Base-by-base conservation (phyloP, 1,140 invertebrate genomes). In the Ceratina japonica region DNA sequence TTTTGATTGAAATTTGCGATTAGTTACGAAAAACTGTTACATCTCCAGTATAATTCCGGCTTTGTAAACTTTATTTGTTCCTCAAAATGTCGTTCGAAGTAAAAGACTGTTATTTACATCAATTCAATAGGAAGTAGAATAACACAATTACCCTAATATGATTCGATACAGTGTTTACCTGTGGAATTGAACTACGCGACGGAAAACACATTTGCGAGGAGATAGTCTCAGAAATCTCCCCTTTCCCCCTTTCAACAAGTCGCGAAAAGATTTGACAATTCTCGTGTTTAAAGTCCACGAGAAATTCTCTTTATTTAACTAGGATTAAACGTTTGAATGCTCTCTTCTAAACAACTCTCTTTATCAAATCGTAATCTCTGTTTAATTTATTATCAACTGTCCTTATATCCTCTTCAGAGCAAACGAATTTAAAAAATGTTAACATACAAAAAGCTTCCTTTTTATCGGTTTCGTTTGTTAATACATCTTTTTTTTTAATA, bases 61-160 rank as follows among this genome's bases (percentile, higher is more conserved):
- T 37, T 22, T 61, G 10, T 37, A 22, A 13, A 63, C 20, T 63
- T 52, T 63, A 22, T 73, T 65, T 18, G 24, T 65, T 54, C 59
- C 37, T 49, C 44, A 18, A 56, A 66, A 74, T 44, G 18, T 5
- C 5, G 24, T 65, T 65, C 24, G 44, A 79, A 74, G 31, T 79
- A 58, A 61, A 79, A 59, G 71, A 74, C 15, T 24, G 37, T n/a
- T 74, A 65, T 79, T 79, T 73, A 79, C 77, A 79, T 74, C 16
- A 37, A 15, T 78, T 51, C 18, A 22, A 54, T 74, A n/a, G 54
- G 77, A 74, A 79, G 37, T 79, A 65, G 70, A 79, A 22, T 64
- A 15, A n/a, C 56, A 51, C 64, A 37, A 62, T 59, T 74, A 79
- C 10, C 16, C 44, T 73, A 74, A 31, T 65, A 74, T 15, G 37